Conservation (phyloP, 2,113 vertebrate genomes). For the Gallinago paraguaiae region DNA sequence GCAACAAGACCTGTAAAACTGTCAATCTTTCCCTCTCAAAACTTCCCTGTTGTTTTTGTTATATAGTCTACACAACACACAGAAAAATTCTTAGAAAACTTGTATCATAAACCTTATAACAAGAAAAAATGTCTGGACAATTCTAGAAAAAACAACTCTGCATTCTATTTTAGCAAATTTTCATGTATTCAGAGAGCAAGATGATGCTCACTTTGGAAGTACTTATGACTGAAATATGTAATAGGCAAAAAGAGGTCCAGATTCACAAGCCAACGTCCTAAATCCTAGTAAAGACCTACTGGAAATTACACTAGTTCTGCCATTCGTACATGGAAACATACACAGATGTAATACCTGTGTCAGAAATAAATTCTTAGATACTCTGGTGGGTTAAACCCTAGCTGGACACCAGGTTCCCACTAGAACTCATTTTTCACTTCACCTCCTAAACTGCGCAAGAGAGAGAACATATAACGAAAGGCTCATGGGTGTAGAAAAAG, state of each 20-base stretch:
- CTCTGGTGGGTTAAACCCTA: neutral
- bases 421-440: neutral
- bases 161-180: neutral
- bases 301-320: neutral
- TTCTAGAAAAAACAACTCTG: neutral
- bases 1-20: neutral
- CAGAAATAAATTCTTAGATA: neutral
- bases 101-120: neutral
- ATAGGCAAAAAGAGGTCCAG: neutral
- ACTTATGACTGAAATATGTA: neutral
- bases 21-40: neutral
- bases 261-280: neutral
- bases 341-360: neutral
- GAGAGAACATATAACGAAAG: neutral
- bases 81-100: neutral
- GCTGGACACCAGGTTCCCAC: fast-evolving
- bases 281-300: neutral
- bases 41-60: neutral
- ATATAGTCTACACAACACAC: neutral
- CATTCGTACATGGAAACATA: neutral
- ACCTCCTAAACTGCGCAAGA: neutral
- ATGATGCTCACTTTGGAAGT: neutral
- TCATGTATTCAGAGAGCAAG: neutral
- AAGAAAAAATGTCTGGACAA: neutral
- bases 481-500: fast-evolving